These are phyloP conservation scores for Malachius bipustulatus DNA, from an alignment of 2,888 invertebrate genomes.

Conservation along the genomic window DNA sequence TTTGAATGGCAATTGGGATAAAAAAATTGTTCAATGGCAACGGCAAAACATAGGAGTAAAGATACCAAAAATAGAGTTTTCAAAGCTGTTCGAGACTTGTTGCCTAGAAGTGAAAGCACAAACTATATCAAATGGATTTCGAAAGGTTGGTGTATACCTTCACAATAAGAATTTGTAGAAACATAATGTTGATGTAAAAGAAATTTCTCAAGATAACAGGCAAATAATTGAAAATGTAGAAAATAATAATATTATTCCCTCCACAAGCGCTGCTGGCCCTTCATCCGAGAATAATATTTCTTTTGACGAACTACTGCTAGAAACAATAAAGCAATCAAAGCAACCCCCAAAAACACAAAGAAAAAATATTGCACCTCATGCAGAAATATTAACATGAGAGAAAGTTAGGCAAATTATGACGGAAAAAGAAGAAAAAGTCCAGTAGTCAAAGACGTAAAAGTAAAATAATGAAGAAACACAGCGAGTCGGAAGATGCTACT, in stretches of 20 bases:
- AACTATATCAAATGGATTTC: not conserved
- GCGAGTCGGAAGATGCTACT: not conserved
- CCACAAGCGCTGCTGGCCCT: too few species aligned
- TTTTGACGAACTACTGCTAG: not conserved
- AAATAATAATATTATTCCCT: too few species aligned
- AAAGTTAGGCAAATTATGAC: not conserved
- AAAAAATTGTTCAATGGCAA: conserved; percentile 11
- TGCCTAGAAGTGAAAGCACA: conserved; percentile 2
- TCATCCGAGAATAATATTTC: too few species aligned
- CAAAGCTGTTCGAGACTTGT: conserved; percentile 6
- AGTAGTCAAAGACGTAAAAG: not conserved
- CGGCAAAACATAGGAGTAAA: not conserved
- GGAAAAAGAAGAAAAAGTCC: conserved; percentile 2
- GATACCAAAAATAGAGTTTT: conserved; percentile 9
- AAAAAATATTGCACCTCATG: not conserved
- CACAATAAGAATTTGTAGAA: not conserved
- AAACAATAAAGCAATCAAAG: not conserved
- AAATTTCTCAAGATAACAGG: not conserved
- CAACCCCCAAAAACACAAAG: not conserved
- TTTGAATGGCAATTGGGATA: conserved; percentile 12
- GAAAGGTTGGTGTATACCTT: not conserved
- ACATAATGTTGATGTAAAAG: not conserved
- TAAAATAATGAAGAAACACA: not conserved
- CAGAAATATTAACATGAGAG: not conserved
- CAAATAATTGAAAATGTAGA: not conserved